Evolutionary conservation across 2,888 invertebrate genomes (phyloP).

Genomic region (Corbicula japonica): DNA sequence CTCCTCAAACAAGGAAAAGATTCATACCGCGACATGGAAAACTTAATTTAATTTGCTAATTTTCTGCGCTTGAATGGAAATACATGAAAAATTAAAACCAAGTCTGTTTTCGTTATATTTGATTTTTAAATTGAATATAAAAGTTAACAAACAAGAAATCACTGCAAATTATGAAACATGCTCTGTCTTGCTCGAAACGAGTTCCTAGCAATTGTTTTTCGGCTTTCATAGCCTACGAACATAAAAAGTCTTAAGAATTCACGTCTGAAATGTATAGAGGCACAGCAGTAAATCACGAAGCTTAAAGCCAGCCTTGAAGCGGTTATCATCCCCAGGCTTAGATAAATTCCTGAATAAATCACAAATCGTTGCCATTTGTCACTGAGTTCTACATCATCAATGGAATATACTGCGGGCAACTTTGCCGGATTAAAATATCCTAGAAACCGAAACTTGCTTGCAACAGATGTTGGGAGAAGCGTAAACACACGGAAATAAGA

Average conservation of each 20-base stretch:
- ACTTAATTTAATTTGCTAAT: too few relatives aligned
- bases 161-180: too few relatives aligned
- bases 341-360: conserved; percentile 2
- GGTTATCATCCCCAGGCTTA: conserved; percentile 15
- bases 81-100: too few relatives aligned
- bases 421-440: conserved; percentile 53
- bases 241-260: conserved; percentile 10
- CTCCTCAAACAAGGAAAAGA: too few relatives aligned
- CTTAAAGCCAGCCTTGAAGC: conserved; percentile 28
- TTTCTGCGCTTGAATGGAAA: too few relatives aligned
- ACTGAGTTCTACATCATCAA: conserved; percentile 10
- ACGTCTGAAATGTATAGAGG: conserved; percentile 26
- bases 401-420: conserved; percentile 18
- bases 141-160: too few relatives aligned
- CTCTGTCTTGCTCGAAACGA: too few relatives aligned
- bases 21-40: too few relatives aligned
- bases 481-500: conserved; percentile 83
- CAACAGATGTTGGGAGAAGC: conserved; percentile 80
- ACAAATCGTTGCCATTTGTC: conserved; percentile 23
- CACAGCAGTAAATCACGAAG: conserved; percentile 29
- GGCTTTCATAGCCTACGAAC: too few relatives aligned
- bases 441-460: conserved; percentile 74
- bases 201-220: too few relatives aligned
- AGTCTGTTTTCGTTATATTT: too few relatives aligned
- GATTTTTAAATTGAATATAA: too few relatives aligned